Conservation (phyloP, 2,113 vertebrate genomes). For the Aphelocoma coerulescens region DNA sequence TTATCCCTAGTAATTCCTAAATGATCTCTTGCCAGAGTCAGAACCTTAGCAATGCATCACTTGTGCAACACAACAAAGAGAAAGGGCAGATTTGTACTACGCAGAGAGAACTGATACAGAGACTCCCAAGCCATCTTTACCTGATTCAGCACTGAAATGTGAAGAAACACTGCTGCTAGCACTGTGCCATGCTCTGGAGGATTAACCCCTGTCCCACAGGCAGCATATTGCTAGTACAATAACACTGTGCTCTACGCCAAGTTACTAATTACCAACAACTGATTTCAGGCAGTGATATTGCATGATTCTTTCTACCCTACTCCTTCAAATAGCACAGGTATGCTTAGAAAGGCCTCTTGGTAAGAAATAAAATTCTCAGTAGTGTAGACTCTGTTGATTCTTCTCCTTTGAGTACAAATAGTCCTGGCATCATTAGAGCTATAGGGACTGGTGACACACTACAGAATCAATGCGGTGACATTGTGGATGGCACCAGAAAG, state of each 20-base stretch:
- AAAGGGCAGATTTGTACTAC: not conserved
- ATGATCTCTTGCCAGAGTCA: not conserved
- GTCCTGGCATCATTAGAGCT: not conserved
- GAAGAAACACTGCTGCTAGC: not conserved
- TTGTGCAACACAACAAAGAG: not conserved
- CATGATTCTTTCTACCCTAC: not conserved
- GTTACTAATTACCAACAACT: not conserved
- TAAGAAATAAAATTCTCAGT: not conserved
- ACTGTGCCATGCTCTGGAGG: not conserved
- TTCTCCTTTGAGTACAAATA: not conserved
- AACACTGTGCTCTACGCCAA: not conserved
- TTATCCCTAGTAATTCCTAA: not conserved
- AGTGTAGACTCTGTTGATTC: not conserved
- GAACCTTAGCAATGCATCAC: not conserved
- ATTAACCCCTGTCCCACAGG: not conserved
- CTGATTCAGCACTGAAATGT: not conserved
- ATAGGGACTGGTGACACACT: not conserved
- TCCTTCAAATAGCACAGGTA: not conserved
- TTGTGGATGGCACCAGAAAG: not conserved
- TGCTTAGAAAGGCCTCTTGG: not conserved
- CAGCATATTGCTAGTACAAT: accelerated
- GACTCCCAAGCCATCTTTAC: not conserved
- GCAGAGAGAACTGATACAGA: not conserved
- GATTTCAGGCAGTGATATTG: not conserved
- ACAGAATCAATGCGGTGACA: not conserved